phyloP scores from a whole-genome alignment of 92 coral and sea anemone genomes.

The Pocillopora meandrina region DNA sequence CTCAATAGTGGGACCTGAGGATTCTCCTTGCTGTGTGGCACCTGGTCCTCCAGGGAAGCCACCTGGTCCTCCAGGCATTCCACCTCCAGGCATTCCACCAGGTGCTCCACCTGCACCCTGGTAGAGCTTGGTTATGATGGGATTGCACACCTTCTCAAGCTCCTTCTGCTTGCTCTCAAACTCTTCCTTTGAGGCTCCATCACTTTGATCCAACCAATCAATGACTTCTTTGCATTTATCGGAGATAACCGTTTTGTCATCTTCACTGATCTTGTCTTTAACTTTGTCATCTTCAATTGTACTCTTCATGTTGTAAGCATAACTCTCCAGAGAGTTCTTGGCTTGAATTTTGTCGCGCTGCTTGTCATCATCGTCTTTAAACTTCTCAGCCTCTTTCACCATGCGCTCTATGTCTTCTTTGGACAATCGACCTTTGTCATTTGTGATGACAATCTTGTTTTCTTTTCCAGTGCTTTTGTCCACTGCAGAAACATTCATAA shows the following conservation, averaged over 20 bases:
- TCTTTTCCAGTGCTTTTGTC: slow-evolving; percentile 83
- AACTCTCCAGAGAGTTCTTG: slow-evolving; percentile 91
- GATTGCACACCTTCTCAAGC: slow-evolving; percentile 87
- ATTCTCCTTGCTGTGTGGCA: slow-evolving; percentile 48
- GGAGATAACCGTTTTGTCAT: slow-evolving; percentile 71
- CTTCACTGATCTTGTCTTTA: slow-evolving; percentile 92
- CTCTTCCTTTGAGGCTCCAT: slow-evolving; percentile 74
- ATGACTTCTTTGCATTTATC: slow-evolving; percentile 94
- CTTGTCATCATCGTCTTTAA: slow-evolving; percentile 87
- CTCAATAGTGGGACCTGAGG: slow-evolving; percentile 96
- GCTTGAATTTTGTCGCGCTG: slow-evolving; percentile 84
- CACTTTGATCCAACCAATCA: slow-evolving; percentile 83
- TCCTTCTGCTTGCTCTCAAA: slow-evolving; percentile 86
- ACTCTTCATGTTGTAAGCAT: slow-evolving; percentile 92
- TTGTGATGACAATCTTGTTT: slow-evolving; percentile 80
- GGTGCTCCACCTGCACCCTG: slow-evolving; percentile 85
- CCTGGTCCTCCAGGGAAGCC: slow-evolving; percentile 66
- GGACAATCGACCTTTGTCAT: slow-evolving; percentile 78
- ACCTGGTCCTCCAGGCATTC: slow-evolving; percentile 84
- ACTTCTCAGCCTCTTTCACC: slow-evolving; percentile 80
- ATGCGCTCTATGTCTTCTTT: slow-evolving; percentile 81
- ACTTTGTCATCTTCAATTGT: slow-evolving; percentile 94
- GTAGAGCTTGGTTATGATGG: slow-evolving; percentile 94
- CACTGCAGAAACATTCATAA: slow-evolving; percentile 77
- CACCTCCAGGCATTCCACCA: slow-evolving; percentile 63